Percentiles rank a stretch among this genome's conserved stretches.
Evolutionary conservation across 2,888 invertebrate species (phyloP).

Genomic region (Sussaba pulchella): DNA sequence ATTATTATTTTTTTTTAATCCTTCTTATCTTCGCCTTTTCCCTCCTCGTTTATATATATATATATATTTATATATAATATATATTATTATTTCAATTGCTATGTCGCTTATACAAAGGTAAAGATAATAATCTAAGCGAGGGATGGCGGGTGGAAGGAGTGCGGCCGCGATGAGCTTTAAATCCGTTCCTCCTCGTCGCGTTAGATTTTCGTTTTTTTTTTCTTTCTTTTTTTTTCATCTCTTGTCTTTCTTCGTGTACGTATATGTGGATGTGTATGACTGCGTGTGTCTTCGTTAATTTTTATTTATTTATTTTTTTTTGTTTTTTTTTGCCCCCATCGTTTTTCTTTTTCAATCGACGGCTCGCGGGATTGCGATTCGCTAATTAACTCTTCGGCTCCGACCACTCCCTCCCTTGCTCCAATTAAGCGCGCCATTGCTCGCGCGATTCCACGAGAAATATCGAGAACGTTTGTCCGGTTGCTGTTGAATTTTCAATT

Average conservation of each 20-base stretch:
- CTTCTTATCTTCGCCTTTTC: slow-evolving; percentile 28
- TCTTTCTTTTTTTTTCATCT: slow-evolving; percentile 40
- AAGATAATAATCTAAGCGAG: slow-evolving; percentile 82
- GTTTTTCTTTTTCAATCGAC: slow-evolving; percentile 42
- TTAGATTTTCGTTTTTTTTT: slow-evolving; percentile 36
- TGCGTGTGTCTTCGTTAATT: slow-evolving; percentile 37
- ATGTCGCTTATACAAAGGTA: slow-evolving; percentile 81
- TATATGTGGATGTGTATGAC: slow-evolving; percentile 54
- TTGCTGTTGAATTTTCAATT: slow-evolving; percentile 24
- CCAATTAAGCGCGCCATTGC: slow-evolving; percentile 45
- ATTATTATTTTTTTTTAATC: slow-evolving; percentile 35
- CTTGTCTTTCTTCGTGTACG: slow-evolving; percentile 36
- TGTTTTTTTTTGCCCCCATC: slow-evolving; percentile 11
- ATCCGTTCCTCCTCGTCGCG: slow-evolving; percentile 55
- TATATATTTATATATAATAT: slow-evolving; percentile 77
- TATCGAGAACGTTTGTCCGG: slow-evolving; percentile 14
- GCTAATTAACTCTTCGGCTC: slow-evolving; percentile 50
- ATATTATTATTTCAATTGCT: slow-evolving; percentile 81
- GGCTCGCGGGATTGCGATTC: slow-evolving; percentile 64
- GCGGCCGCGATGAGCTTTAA: slow-evolving; percentile 71
- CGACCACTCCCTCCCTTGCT: slow-evolving; percentile 41
- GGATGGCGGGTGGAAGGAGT: slow-evolving; percentile 80
- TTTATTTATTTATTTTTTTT: slow-evolving; percentile 9
- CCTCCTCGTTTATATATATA: slow-evolving; percentile 71
- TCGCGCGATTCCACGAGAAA: slow-evolving; percentile 42